A percentile compares a stretch with the other conserved stretches of the same genome.
phyloP scores from a whole-genome alignment of 2,113 vertebrate genomes.

The Steatornis caripensis region DNA sequence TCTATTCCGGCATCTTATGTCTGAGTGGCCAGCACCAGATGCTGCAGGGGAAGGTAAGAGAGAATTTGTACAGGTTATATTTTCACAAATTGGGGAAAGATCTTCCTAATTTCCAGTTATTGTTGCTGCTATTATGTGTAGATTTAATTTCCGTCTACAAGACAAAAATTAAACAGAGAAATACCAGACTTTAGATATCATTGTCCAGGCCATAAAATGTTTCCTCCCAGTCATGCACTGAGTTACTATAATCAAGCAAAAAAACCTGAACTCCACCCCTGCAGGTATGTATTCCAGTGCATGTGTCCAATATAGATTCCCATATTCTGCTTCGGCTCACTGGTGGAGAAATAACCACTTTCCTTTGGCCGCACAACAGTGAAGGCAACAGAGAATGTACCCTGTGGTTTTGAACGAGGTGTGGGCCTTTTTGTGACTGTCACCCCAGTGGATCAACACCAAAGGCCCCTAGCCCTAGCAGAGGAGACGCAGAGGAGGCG shows the following conservation, averaged over 20 bases:
- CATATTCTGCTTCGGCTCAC: neutral
- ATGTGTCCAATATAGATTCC: neutral
- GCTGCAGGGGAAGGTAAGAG: neutral
- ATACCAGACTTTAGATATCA: neutral
- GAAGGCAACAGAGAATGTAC: neutral
- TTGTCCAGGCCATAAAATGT: neutral
- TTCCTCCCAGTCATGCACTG: neutral
- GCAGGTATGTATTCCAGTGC: neutral
- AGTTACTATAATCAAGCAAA: neutral
- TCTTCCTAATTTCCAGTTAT: neutral
- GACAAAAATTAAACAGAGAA: neutral
- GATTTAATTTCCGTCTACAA: neutral
- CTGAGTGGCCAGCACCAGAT: neutral
- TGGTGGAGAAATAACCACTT: neutral
- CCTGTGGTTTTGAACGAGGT: neutral
- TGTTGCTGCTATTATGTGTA: neutral
- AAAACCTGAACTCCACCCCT: neutral
- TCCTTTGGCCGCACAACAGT: neutral
- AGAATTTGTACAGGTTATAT: neutral
- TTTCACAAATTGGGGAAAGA: neutral
- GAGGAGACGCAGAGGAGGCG: fast-evolving
- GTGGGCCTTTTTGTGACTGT: neutral
- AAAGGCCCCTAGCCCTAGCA: fast-evolving
- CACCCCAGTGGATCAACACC: neutral
- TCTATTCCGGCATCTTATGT: neutral